Percentiles rank a stretch among this genome's conserved stretches.
Evolutionary conservation across 2,113 vertebrate genomes (phyloP).

Genomic region (Andinoacara biseriatus): DNA sequence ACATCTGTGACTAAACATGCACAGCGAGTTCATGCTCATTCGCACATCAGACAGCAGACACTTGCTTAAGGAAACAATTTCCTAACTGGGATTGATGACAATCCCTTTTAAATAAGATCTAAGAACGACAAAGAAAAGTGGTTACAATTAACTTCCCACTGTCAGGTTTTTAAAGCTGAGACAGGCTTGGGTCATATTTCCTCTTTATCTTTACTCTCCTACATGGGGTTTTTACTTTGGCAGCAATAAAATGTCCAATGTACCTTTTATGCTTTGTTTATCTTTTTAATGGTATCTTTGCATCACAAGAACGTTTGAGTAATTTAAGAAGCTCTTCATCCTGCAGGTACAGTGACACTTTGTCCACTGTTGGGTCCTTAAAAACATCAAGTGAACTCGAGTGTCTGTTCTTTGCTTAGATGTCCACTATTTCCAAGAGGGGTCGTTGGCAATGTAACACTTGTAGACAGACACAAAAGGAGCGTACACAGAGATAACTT

Average conservation of each 20-base stretch:
- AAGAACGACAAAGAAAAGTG: background rate
- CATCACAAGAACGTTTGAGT: background rate
- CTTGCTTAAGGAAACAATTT: constrained; percentile 7
- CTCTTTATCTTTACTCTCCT: background rate
- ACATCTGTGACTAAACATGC: background rate
- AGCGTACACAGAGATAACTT: background rate
- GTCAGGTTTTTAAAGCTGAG: background rate
- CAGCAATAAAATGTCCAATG: background rate
- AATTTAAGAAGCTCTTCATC: background rate
- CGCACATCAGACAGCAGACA: background rate
- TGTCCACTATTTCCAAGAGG: background rate
- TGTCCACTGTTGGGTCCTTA: background rate
- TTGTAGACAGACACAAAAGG: constrained; percentile 10
- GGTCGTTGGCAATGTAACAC: background rate
- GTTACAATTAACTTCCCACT: constrained; percentile 3
- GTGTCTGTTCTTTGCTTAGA: background rate
- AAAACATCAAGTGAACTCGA: background rate
- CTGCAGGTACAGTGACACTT: background rate
- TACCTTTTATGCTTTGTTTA: background rate
- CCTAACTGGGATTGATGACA: background rate
- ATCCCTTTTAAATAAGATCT: background rate
- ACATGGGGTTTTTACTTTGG: background rate
- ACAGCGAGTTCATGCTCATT: background rate
- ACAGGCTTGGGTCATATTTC: background rate
- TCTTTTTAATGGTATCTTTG: background rate